A percentile compares a stretch with the other conserved stretches of the same genome.
These are phyloP conservation scores for Notiomystis cincta DNA, from an alignment of 2,113 vertebrate species.

Conservation along the genomic window DNA sequence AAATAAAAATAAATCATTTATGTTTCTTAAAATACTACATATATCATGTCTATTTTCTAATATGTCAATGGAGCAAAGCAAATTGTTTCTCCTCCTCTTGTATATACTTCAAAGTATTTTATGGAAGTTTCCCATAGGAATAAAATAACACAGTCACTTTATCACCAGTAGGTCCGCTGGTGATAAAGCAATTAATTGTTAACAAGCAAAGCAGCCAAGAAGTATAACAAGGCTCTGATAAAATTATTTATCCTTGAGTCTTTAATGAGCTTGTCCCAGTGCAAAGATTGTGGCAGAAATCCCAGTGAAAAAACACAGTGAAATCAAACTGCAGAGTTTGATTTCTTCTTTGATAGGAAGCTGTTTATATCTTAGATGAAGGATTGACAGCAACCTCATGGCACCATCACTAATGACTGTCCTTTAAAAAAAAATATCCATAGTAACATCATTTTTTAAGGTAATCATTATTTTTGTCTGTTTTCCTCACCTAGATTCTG, in stretches of 20 bases:
- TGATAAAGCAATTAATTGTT: conserved; percentile 14
- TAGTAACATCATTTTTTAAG: not conserved
- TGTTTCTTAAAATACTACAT: not conserved
- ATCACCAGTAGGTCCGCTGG: not conserved
- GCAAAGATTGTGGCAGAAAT: not conserved
- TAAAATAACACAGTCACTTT: not conserved
- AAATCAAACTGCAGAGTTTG: not conserved
- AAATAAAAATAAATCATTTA: not conserved
- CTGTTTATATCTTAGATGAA: not conserved
- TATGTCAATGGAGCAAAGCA: not conserved
- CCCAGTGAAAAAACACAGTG: not conserved
- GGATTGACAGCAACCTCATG: not conserved
- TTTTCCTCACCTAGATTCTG: not conserved
- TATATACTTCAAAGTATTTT: not conserved
- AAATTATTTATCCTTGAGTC: not conserved
- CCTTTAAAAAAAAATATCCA: not conserved
- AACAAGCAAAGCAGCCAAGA: not conserved
- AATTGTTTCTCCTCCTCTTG: not conserved
- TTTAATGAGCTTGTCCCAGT: not conserved
- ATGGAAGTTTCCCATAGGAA: not conserved
- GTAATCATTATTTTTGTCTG: not conserved
- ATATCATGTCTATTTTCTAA: not conserved
- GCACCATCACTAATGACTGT: not conserved
- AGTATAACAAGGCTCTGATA: not conserved
- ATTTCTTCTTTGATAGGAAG: not conserved